phyloP scores from a whole-genome alignment of 2,888 invertebrate species.

The Cybosia mesomella region DNA sequence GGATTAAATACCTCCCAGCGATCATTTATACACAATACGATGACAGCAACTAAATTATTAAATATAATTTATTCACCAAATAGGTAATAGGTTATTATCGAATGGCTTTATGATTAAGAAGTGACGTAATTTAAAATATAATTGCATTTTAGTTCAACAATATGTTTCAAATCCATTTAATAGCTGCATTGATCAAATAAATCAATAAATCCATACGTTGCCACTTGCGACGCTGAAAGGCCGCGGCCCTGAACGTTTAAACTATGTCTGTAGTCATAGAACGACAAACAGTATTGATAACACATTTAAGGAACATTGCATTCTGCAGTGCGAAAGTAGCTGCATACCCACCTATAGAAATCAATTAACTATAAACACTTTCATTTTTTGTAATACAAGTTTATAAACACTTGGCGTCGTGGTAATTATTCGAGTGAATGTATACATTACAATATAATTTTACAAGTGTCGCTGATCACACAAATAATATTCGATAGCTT shows the following conservation, averaged over 20 bases:
- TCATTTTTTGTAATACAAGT: not conserved
- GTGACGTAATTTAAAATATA: conserved; percentile 1
- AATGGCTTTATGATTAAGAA: conserved; percentile 1
- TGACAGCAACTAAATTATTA: conserved; percentile 9
- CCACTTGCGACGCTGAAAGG: conserved; percentile 16
- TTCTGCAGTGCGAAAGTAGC: conserved; percentile 48
- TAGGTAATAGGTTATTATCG: not conserved
- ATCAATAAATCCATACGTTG: conserved; percentile 18
- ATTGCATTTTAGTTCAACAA: conserved; percentile 20
- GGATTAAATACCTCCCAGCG: conserved; percentile 24
- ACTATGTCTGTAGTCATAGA: conserved; percentile 33
- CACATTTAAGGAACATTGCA: conserved; percentile 42
- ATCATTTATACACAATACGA: conserved; percentile 12
- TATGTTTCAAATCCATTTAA: conserved; percentile 11
- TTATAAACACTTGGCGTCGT: not conserved
- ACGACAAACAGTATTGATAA: conserved; percentile 30
- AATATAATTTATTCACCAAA: conserved; percentile 9
- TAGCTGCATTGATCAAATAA: conserved; percentile 24
- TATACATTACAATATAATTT: not conserved
- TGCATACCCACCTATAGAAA: conserved; percentile 5
- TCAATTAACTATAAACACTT: not conserved
- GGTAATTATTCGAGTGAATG: not conserved
- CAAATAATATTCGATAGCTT: not conserved
- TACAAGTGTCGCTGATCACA: not conserved
- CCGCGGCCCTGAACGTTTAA: conserved; percentile 38